Evolutionary conservation across 2,888 invertebrate genomes (phyloP).

Genomic region (Myathropa florea): DNA sequence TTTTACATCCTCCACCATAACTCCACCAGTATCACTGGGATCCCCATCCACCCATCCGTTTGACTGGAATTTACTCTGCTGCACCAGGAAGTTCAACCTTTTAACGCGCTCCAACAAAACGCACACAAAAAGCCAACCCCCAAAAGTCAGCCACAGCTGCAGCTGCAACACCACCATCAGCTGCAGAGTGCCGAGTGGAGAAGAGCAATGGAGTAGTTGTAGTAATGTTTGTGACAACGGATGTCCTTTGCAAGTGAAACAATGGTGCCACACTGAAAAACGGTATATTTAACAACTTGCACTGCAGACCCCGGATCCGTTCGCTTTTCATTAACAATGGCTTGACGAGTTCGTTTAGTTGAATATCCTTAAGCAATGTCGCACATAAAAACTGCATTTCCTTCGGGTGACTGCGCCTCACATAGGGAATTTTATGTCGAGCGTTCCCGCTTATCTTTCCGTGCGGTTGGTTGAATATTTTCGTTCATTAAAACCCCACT

Average conservation of each 20-base stretch:
- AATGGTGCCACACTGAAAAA: conserved; percentile 34
- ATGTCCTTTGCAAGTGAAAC: conserved; percentile 63
- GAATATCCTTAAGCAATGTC: conserved; percentile 65
- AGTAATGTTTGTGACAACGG: conserved; percentile 68
- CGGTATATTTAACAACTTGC: conserved; percentile 60
- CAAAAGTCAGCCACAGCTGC: conserved; percentile 63
- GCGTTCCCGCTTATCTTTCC: conserved; percentile 61
- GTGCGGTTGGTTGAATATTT: conserved; percentile 42
- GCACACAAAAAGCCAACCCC: neutral
- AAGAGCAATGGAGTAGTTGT: neutral
- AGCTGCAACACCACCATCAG: conserved; percentile 33
- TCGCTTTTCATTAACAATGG: conserved; percentile 67
- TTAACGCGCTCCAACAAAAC: conserved; percentile 45
- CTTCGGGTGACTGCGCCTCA: conserved; percentile 49
- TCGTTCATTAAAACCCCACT: neutral
- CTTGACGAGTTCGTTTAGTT: conserved; percentile 55
- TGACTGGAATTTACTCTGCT: conserved; percentile 7
- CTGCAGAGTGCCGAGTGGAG: neutral
- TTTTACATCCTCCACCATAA: neutral
- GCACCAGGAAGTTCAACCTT: conserved; percentile 53
- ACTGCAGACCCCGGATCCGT: conserved; percentile 60
- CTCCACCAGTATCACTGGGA: neutral
- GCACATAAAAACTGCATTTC: conserved; percentile 65
- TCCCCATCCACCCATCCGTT: neutral
- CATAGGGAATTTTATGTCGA: conserved; percentile 58